Evolutionary conservation across 1,140 invertebrate genomes (phyloP), one percentile per base, ranked within the genome.

Genomic region (Megalonaias nervosa): DNA sequence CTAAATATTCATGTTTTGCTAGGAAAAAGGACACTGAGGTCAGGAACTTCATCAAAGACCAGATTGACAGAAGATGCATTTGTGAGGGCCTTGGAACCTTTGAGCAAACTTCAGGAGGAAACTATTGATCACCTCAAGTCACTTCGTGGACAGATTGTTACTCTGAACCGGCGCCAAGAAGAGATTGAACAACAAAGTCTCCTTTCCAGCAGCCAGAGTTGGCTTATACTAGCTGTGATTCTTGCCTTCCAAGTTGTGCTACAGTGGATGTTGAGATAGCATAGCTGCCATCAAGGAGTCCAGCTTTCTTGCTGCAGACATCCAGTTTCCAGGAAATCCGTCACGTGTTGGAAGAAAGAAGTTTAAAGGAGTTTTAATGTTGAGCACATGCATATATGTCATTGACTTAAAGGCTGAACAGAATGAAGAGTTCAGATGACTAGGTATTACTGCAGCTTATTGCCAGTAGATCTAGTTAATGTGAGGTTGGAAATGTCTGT

Each of bases 191-290:
- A 31, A 19, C 26, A 48, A 16, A 14, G 6, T 60, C 58, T 57
- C 66, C 68, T 26, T 48, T 62, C 31, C n/a, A 80, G 75, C 69
- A 21, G 71, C 6, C 75, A 81, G 67, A 59, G 74, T 56, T 88
- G 87, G 87, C 57, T 88, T 19, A 71, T 88, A 13, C 78, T 89
- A 57, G 81, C 81, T 59, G 72, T 85, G 14, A 71, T 89, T 14
- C 81, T 89, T 17, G 57, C 84, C 2, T 83, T 86, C 65, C 87
- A 89, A 68, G 79, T 84, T 19, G 16, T 89, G 23, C 66, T 89
- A 26, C 87, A 89, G 74, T 89, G 83, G 85, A 64, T 86, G 26
- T 86, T 87, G 57, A 81, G 81, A 59, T 83, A 67, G 38, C 38
- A 48, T 11, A 48, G 65, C 21, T 16, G 57, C 13, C 9, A 17